Conservation (phyloP, 2,797 vertebrate species). For the Cossypha caffra region DNA sequence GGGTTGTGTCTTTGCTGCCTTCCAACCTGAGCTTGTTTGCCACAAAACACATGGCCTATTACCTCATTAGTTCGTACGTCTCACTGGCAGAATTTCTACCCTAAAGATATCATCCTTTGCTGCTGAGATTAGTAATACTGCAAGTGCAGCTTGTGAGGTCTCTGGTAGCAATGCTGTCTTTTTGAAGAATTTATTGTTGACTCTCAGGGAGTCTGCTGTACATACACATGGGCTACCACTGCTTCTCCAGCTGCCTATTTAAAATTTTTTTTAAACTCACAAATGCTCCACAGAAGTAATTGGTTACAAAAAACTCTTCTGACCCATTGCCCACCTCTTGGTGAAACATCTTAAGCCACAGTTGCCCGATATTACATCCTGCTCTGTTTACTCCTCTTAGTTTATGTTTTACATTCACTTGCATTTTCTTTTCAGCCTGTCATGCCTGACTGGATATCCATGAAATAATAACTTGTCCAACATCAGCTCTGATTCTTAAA, state of each 20-base stretch:
- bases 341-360: not conserved
- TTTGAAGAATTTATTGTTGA: not conserved
- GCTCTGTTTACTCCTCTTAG: not conserved
- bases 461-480: not conserved
- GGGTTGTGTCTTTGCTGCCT: not conserved
- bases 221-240: not conserved
- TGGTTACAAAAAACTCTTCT: not conserved
- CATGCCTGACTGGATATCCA: not conserved
- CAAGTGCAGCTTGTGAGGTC: not conserved
- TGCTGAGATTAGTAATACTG: constrained; percentile 11
- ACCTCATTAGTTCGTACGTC: constrained; percentile 33
- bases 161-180: not conserved
- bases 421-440: not conserved
- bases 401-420: not conserved
- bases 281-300: not conserved
- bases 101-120: not conserved
- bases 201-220: not conserved
- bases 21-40: constrained; percentile 49
- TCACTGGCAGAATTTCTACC: constrained; percentile 17
- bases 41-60: constrained; percentile 56
- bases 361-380: not conserved
- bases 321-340: accelerated
- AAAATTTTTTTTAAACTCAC: not conserved
- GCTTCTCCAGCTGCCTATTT: not conserved
- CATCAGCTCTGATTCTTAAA: not conserved